A percentile compares a stretch with the other conserved stretches of the same genome.
Evolutionary conservation across 2,797 vertebrate genomes (phyloP).

Genomic region (Coregonus sp.): DNA sequence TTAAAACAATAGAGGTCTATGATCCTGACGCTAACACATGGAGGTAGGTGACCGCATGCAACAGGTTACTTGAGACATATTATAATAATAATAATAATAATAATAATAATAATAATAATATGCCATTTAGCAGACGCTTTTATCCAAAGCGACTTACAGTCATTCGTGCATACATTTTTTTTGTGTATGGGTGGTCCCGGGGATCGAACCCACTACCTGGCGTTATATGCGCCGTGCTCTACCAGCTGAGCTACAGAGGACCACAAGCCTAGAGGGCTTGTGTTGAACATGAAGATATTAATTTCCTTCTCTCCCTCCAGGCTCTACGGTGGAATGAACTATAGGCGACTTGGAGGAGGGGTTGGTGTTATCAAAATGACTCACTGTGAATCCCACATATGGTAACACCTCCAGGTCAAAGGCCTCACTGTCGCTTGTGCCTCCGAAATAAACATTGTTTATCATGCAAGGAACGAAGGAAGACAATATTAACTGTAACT

Average conservation of each 20-base stretch:
- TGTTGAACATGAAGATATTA: neutral
- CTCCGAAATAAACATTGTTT: slow-evolving; percentile 58
- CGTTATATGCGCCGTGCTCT: too few species aligned
- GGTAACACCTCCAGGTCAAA: slow-evolving; percentile 78
- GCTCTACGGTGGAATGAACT: slow-evolving; percentile 98
- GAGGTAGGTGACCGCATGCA: slow-evolving; percentile 75
- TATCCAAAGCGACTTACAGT: too few species aligned
- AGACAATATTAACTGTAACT: slow-evolving; percentile 15
- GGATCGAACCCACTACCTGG: too few species aligned
- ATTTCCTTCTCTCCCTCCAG: slow-evolving; percentile 68
- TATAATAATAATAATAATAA: too few species aligned
- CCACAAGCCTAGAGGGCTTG: neutral
- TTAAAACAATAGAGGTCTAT: slow-evolving; percentile 99
- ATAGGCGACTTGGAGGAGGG: slow-evolving; percentile 94
- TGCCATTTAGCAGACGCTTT: too few species aligned
- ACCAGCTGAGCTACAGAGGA: too few species aligned
- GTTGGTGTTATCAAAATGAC: slow-evolving; percentile 99
- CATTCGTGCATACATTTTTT: too few species aligned
- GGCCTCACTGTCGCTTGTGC: slow-evolving; percentile 57
- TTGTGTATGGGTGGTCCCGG: too few species aligned
- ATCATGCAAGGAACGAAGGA: slow-evolving; percentile 24
- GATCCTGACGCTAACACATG: slow-evolving; percentile 98
- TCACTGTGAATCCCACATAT: slow-evolving; percentile 99
- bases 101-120: too few species aligned
- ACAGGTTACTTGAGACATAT: neutral